These are phyloP conservation scores for Morpho achilles DNA, from an alignment of 2,888 invertebrate species.

Conservation along the genomic window DNA sequence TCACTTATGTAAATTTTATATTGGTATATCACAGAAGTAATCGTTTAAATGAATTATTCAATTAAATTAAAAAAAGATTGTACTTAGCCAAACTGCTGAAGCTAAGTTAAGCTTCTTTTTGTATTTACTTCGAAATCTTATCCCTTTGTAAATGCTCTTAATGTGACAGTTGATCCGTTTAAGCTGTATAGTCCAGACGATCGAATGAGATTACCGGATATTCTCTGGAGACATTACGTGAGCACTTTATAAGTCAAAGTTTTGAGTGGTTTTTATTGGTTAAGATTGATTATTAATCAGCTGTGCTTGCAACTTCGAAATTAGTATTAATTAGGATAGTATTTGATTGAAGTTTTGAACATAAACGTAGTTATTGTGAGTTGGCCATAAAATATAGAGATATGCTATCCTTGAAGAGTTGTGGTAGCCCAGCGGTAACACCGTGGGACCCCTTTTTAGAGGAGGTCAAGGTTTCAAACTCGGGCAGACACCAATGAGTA, in stretches of 20 bases:
- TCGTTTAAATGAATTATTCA: neutral
- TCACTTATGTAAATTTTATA: neutral
- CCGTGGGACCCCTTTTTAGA: too few relatives aligned
- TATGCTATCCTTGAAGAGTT: too few relatives aligned
- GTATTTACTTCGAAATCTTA: constrained; percentile 17
- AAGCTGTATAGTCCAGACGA: constrained; percentile 28
- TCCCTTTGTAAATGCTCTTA: constrained; percentile 22
- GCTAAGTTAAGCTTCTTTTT: constrained; percentile 3
- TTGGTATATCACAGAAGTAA: too few relatives aligned
- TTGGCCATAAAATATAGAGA: too few relatives aligned
- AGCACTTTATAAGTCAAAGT: constrained; percentile 13
- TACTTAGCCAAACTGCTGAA: neutral
- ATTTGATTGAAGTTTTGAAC: too few relatives aligned
- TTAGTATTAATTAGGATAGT: too few relatives aligned
- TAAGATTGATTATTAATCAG: too few relatives aligned
- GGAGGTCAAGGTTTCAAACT: too few relatives aligned
- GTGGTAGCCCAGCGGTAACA: too few relatives aligned
- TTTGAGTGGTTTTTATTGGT: neutral
- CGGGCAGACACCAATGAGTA: too few relatives aligned
- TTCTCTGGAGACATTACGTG: constrained; percentile 16
- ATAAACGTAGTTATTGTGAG: too few relatives aligned
- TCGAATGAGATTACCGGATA: constrained; percentile 28
- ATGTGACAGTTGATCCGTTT: constrained; percentile 31
- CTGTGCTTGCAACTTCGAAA: too few relatives aligned
- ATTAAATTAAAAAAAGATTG: constrained; percentile 2